Base-by-base conservation (phyloP, 1,140 invertebrate species). In the Lepidurus arcticus region DNA sequence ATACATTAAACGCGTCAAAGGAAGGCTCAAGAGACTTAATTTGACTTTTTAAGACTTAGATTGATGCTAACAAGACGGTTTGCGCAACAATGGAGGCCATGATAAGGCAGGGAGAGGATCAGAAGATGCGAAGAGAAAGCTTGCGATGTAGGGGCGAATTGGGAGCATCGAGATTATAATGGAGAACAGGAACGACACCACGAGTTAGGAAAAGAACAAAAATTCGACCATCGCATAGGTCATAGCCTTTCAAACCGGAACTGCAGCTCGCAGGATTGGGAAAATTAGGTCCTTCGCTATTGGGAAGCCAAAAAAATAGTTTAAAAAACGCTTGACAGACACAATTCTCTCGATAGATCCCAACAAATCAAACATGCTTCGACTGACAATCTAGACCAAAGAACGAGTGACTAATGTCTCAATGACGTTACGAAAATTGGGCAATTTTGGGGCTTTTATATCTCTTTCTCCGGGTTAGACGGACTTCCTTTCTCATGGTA, bases 111-210 rank as follows among this genome's bases (percentile, higher is more conserved):
- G 21, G 53, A 65, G 16, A 13, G 53, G 53, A 65, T 65, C 53
- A 47, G 53, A 16, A 65, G 53, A 65, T 65, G 53, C 53, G 53
- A 65, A 65, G 53, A 65, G 53, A 65, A 65, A 65, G 53, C 53
- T 65, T 65, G 53, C 53, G 53, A 65, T 65, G 53, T 21, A 65
- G 9, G 1, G 53, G 34, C 34, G 53, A 65, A 65, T 65, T 65
- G 53, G 13, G 53, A 65, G 53, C 53, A 65, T 65, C 53, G 53
- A 65, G 53, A 65, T 65, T 65, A 65, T 65, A 65, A 65, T 65
- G 21, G 53, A 16, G 53, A 65, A 65, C 53, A 65, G 53, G 53
- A 21, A 47, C 53, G 53, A 21, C 53, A 65, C 53, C 53, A 65
- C 53, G 53, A 5, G 53, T 21, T 65, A 1, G 13, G 53, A 65